Base-by-base conservation (phyloP, 2,797 vertebrate species). In the Chaunax sp. region DNA sequence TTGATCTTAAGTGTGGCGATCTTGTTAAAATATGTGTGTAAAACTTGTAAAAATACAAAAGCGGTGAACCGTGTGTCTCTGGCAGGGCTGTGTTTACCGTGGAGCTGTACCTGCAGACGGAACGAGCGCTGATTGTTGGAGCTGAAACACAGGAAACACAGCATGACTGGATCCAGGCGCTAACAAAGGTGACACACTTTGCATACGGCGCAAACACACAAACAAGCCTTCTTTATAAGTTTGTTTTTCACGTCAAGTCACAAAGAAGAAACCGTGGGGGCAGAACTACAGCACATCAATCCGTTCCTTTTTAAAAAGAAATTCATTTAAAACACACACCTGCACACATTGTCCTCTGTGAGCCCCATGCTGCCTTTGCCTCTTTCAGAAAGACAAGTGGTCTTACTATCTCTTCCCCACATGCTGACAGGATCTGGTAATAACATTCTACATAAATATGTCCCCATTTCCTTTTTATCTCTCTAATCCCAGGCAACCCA, bases 41-140 rank as follows among this genome's bases (percentile, higher is more conserved):
- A 23, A 62, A 15, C 40, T 46, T 43, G 28, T 30, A 4, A 30
- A 30, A 30, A 8, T 8, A 4, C 28, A 30, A 30, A 30, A 26
- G 78, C 3, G 13, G 45, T n/a, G 64, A 69, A 55, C 53, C 46
- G 45, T 15, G 59, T 56, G 47, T 83, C 4, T 77, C 18, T 52
- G 62, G 68, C 86, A 93, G 97, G 93, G 94, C 96, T 26, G 87
- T 96, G 89, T 97, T 96, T 86, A 95, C 96, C 38, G 95, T 96
- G 90, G 97, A 98, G 92, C 94, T 98, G 83, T 97, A 96, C 90
- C 92, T 98, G 89, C 91, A 92, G 85, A 95, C 95, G 18, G 96
- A 97, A 84, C 94, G 94, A 64, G 87, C 91, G 45, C 95, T 98
- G 91, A 89, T 94, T 0, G 95, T 98, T 69, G 97, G 96, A 64